These are phyloP conservation scores for Balaeniceps rex DNA, from an alignment of 2,113 vertebrate genomes.

Conservation along the genomic window DNA sequence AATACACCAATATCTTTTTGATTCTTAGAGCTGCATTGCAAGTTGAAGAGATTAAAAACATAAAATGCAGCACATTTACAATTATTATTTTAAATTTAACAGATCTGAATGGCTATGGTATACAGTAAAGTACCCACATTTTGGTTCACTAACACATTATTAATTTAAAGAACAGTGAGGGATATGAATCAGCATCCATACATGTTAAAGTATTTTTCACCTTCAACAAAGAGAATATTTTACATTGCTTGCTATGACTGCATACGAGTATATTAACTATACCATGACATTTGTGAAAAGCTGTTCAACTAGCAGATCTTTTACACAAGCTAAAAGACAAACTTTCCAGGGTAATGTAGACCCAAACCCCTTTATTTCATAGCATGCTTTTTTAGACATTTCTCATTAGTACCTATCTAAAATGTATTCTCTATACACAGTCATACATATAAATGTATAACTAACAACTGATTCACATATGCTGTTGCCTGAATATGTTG, in stretches of 20 bases:
- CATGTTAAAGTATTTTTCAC: not conserved
- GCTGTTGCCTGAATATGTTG: constrained; percentile 45
- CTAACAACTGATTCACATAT: constrained; percentile 44
- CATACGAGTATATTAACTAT: not conserved
- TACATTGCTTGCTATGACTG: not conserved
- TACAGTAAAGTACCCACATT: not conserved
- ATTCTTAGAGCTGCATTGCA: not conserved
- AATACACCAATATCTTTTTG: not conserved
- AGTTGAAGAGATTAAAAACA: not conserved
- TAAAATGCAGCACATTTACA: not conserved
- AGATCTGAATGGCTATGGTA: not conserved
- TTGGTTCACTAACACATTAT: not conserved
- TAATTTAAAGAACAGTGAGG: not conserved
- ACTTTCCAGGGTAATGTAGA: not conserved
- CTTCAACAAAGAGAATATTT: not conserved
- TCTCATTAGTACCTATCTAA: not conserved
- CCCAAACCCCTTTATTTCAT: not conserved
- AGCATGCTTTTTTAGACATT: not conserved
- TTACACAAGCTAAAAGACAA: not conserved
- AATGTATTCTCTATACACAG: not conserved
- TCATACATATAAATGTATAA: not conserved
- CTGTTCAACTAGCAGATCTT: not conserved
- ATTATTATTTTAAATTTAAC: not conserved
- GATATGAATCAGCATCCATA: not conserved
- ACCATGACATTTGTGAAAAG: not conserved